Evolutionary conservation across 2,113 vertebrate genomes (phyloP), one percentile per base, ranked within the genome.

Genomic region (Osmerus mordax): DNA sequence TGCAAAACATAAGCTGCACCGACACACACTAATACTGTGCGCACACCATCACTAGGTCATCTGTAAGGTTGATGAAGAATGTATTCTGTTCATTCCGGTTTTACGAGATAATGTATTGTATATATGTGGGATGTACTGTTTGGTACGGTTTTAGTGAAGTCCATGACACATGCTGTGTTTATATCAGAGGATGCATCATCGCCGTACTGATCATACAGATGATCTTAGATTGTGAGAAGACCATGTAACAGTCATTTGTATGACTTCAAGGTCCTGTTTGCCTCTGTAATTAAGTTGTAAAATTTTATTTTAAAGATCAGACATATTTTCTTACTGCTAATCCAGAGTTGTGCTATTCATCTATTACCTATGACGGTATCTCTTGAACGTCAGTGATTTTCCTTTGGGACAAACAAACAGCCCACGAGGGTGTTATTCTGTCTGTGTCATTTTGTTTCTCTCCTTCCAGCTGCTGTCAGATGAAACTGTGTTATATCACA

Each of bases 251-350:
- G 41, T 8, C 64, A 16, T 2, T 36, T 47, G 18, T 47, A 47
- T 51, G 18, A 47, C 63, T 13, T 21, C 8, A 51, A 12, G 36
- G 36, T 47, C 32, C 15, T 47, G 12, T 52, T 73, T 77, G 72
- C 63, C 41, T 62, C 52, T 72, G 28, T 29, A 64, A 36, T 36
- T 69, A 1, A 29, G 69, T 62, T 59, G 29, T 66, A 67, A 67
- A 51, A 60, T 60, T 28, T 61, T 74, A 71, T 67, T 74, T 74
- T 69, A 65, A 74, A 67, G 77, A 74, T 63, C 66, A 75, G 60
- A 81, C 81, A 15, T 90, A 85, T 88, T 88, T 88, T 88, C 88
- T 83, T 86, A 87, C 67, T 61, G 32, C 47, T 60, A 66, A 73
- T 72, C 64, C 56, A 23, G 71, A 76, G 76, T 58, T 79, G 32